These are phyloP conservation scores for Rhinolophus sinicus DNA, from an alignment of 2,113 vertebrate species.

Conservation along the genomic window DNA sequence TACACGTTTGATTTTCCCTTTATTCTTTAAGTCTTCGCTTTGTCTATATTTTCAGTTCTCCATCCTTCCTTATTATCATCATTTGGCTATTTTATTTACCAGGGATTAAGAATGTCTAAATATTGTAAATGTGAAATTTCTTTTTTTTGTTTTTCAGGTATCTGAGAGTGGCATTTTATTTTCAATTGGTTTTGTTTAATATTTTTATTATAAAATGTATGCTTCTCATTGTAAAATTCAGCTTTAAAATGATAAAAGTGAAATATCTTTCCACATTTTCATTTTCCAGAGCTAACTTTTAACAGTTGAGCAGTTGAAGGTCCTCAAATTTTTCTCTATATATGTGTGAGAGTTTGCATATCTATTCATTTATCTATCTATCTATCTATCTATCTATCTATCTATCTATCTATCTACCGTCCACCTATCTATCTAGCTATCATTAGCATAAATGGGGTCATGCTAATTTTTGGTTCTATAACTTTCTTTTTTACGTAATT, in stretches of 20 bases:
- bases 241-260: neutral
- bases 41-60: neutral
- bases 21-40: neutral
- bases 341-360: neutral
- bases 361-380: neutral
- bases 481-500: too few relatives aligned
- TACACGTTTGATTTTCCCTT: neutral
- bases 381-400: neutral
- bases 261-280: neutral
- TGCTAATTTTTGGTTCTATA: too few relatives aligned
- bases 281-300: neutral
- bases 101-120: neutral
- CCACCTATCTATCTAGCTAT: too few relatives aligned
- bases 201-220: neutral
- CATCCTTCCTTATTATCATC: neutral
- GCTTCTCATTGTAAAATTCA: neutral
- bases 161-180: neutral
- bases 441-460: too few relatives aligned
- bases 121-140: neutral
- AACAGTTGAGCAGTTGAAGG: neutral
- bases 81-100: conserved; percentile 5
- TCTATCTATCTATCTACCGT: too few relatives aligned
- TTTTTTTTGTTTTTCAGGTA: neutral
- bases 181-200: neutral
- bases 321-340: neutral